Evolutionary conservation across 2,797 vertebrate genomes (phyloP), one percentile per base, ranked within the genome.

Genomic region (Steatocranus sp.): DNA sequence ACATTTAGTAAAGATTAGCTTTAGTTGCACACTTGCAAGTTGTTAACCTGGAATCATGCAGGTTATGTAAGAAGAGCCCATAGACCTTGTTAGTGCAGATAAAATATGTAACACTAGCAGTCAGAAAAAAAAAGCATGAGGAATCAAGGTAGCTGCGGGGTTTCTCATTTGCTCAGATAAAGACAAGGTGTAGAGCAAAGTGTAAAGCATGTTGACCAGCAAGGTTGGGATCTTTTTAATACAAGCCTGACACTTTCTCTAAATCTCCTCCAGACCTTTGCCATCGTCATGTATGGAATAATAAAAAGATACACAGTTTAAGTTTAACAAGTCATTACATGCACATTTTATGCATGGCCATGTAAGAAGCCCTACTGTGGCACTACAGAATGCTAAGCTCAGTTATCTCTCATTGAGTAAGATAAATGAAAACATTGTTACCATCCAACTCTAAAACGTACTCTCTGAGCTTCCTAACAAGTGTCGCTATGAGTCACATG

Each of bases 341-440:
- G 54, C 63, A 78, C 84, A 89, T 83, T 82, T 91, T 83, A 90
- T 92, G 84, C 85, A 89, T 34, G 77, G 25, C 74, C 76, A 78
- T 63, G 83, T 75, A 75, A 76, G 51, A 6, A 51, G 20, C 80
- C 63, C 82, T n/a, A 30, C 27, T 56, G 83, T 81, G 78, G 84
- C 74, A 48, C 76, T 87, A 79, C 77, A 51, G 43, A 83, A 76
- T 53, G 41, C 81, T 84, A 79, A 92, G 80, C 90, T 82, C 80
- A 76, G 85, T 78, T 89, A 87, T 91, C 77, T 84, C 80, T 87
- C 87, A 88, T 85, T 92, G 88, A 89, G 77, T 73, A 70, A 89
- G 86, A 91, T 91, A 88, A 90, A 93, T 88, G 90, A 88, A 88
- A 91, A 89, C 91, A 86, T 79, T 61, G 86, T 82, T 92, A 93